These are phyloP conservation scores for Tauraco erythrolophus DNA, from an alignment of 2,113 vertebrate genomes.

Conservation along the genomic window DNA sequence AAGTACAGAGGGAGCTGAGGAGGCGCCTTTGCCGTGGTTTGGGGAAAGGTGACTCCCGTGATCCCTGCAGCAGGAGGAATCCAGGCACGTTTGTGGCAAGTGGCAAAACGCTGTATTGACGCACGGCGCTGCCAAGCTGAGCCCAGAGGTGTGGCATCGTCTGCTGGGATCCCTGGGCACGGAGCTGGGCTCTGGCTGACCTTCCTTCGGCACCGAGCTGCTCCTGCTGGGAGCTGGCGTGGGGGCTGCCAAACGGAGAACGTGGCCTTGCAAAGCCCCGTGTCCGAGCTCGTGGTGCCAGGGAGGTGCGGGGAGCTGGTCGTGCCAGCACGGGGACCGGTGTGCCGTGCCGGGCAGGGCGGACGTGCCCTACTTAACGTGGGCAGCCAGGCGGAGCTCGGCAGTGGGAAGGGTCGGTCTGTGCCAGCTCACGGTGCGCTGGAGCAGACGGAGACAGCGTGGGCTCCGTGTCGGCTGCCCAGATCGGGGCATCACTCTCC, in stretches of 20 bases:
- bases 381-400: neutral
- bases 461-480: neutral
- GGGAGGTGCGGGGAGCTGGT: neutral
- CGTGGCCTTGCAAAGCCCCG: accelerated
- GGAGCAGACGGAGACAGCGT: neutral
- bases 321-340: accelerated
- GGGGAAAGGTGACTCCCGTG: neutral
- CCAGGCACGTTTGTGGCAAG: neutral
- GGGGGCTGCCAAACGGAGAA: neutral
- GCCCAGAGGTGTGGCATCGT: accelerated
- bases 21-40: neutral
- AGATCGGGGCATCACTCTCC: neutral
- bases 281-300: accelerated
- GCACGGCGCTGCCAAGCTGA: accelerated
- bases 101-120: neutral
- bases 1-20: neutral
- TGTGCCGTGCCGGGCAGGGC: accelerated
- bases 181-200: neutral
- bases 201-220: neutral
- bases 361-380: accelerated
- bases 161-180: neutral
- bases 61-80: neutral
- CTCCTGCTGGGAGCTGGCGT: neutral
- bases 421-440: neutral
- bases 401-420: neutral